Conservation (phyloP, 2,797 vertebrate genomes). For the Artibeus jamaicensis region DNA sequence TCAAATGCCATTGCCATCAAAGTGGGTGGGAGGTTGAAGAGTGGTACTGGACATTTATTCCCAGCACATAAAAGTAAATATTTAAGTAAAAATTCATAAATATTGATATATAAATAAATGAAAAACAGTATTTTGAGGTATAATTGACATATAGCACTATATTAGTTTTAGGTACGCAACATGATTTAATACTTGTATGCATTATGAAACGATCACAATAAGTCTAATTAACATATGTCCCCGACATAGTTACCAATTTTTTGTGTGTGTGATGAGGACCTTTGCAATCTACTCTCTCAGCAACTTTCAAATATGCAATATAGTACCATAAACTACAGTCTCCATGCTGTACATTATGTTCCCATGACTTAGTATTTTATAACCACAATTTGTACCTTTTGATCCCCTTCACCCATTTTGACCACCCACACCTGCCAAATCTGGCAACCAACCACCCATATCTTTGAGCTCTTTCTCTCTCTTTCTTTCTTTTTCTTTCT, state of each 20-base stretch:
- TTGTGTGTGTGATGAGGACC: not conserved
- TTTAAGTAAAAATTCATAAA: not conserved
- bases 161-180: not conserved
- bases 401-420: not conserved
- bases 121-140: not conserved
- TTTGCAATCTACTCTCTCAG: not conserved
- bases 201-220: not conserved
- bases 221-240: not conserved
- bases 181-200: not conserved
- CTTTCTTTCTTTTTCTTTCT: too few relatives aligned
- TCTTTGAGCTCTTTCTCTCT: not conserved
- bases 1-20: not conserved
- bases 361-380: not conserved
- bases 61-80: not conserved
- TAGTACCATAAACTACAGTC: not conserved
- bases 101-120: not conserved
- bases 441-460: not conserved
- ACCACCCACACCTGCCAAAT: not conserved
- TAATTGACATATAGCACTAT: not conserved
- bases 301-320: not conserved
- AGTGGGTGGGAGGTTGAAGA: not conserved
- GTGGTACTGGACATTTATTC: not conserved
- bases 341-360: not conserved
- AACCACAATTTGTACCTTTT: not conserved
- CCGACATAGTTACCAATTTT: not conserved